Base-by-base conservation (phyloP, 2,797 vertebrate species). In the Sebastes melanostomus region DNA sequence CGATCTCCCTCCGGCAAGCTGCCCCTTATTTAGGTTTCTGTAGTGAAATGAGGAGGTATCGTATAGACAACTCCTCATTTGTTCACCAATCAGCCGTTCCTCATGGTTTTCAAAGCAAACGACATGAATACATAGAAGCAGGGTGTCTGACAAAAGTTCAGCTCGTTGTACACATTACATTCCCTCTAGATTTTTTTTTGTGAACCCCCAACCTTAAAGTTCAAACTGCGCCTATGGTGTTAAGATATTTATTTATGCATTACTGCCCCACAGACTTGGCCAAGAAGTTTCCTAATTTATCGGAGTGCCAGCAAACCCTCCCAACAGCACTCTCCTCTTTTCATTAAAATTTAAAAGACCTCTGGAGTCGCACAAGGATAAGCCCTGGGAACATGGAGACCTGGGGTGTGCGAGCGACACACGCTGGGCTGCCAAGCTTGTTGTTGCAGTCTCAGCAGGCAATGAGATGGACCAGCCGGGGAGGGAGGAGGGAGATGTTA, bases 261-360 rank as follows among this genome's bases (percentile, higher is more conserved):
- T 61, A 14, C 22, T 75, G 42, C 14, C 25, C n/a, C 10, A 36
- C 29, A 38, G 70, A 79, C 67, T 77, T 24, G 22, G 6, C 62
- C 55, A 6, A 27, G 46, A 70, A 66, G 54, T 56, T 22, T 75
- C 52, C 24, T 24, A 20, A 63, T 83, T 77, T 61, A 70, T 76
- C 50, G 27, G 27, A 63, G 70, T 78, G 22, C 38, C 52, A 46
- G 58, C 66, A 77, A 74, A 58, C 29, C 67, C 72, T 69, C 52
- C 42, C 2, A 66, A 77, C 66, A 61, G 52, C 67, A 54, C 46
- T 50, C 30, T n/a, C 68, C 69, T 85, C 58, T 83, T 81, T 83
- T 86, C 80, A 88, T 92, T 77, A 81, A 85, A 81, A 69, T 81
- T 83, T 85, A 74, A 88, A 84, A 86, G 59, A 70, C 54, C 78